Conservation (phyloP, 2,113 vertebrate genomes). For the Lichenostomus cassidix region DNA sequence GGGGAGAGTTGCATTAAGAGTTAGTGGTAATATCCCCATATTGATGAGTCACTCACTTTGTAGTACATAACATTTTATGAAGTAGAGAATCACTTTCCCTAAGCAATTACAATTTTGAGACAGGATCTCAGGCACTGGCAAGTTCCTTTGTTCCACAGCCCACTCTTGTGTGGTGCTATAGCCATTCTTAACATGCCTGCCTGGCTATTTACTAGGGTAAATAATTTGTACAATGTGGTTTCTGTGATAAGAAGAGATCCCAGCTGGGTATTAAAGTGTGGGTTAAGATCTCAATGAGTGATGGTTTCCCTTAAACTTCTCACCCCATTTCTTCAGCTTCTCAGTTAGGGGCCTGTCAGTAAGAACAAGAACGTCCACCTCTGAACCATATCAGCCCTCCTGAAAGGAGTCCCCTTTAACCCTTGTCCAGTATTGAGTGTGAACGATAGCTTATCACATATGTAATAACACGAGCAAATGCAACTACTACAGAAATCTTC, state of each 20-base stretch:
- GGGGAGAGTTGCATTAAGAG: conserved; percentile 24
- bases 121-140: conserved; percentile 46
- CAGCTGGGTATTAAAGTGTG: neutral
- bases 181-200: conserved; percentile 7
- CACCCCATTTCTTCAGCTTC: neutral
- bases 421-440: neutral
- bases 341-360: neutral
- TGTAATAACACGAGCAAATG: neutral
- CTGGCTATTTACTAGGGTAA: conserved; percentile 57
- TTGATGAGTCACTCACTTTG: conserved; percentile 69
- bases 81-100: conserved; percentile 75
- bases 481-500: neutral
- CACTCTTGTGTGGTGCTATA: neutral
- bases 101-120: conserved; percentile 77
- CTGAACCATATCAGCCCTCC: neutral
- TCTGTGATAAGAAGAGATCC: conserved; percentile 47
- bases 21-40: conserved; percentile 67
- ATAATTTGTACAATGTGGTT: conserved; percentile 50
- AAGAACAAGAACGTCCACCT: neutral
- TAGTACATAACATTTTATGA: conserved; percentile 75
- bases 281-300: neutral
- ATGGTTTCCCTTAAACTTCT: neutral
- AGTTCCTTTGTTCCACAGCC: conserved; percentile 57
- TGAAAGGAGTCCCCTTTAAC: neutral
- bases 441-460: neutral